These are phyloP conservation scores for Holothuria glaberrima DNA, from an alignment of 35 echinoderm and acorn worm genomes.

Conservation along the genomic window DNA sequence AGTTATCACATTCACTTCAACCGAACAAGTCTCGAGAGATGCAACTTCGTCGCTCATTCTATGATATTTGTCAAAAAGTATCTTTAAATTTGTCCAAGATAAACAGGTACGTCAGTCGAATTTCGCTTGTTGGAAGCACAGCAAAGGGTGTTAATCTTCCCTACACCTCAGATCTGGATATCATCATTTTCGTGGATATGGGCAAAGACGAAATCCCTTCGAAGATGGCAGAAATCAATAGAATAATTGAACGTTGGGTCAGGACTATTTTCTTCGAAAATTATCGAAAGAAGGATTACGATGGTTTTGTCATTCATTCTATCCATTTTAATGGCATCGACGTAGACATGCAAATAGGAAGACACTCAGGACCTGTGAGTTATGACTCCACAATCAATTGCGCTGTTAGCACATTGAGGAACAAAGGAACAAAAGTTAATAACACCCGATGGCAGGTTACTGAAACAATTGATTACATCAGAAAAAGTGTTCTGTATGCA, in stretches of 20 bases:
- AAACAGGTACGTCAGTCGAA: not conserved
- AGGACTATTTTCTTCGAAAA: not conserved
- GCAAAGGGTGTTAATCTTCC: slow-evolving; percentile 19
- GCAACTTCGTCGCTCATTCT: not conserved
- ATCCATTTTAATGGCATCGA: not conserved
- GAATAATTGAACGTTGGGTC: not conserved
- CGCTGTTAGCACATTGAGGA: too few species aligned
- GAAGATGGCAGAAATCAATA: not conserved
- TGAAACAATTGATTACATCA: not conserved
- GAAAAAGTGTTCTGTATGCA: not conserved
- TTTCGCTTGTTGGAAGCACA: slow-evolving; percentile 19
- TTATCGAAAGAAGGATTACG: slow-evolving; percentile 4
- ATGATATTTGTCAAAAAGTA: not conserved
- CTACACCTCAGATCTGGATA: not conserved
- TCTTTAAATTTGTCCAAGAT: not conserved
- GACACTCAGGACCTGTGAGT: not conserved
- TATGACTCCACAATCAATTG: not conserved
- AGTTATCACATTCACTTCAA: not conserved
- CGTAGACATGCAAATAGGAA: slow-evolving; percentile 6
- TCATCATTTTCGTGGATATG: slow-evolving; percentile 19
- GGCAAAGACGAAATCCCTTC: not conserved
- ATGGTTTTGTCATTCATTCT: not conserved
- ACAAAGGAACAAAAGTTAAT: not conserved
- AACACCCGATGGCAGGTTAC: not conserved
- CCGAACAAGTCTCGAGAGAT: not conserved